These are phyloP conservation scores for Drosophila novamexicana DNA, from an alignment of 1,140 invertebrate species.

Conservation along the genomic window DNA sequence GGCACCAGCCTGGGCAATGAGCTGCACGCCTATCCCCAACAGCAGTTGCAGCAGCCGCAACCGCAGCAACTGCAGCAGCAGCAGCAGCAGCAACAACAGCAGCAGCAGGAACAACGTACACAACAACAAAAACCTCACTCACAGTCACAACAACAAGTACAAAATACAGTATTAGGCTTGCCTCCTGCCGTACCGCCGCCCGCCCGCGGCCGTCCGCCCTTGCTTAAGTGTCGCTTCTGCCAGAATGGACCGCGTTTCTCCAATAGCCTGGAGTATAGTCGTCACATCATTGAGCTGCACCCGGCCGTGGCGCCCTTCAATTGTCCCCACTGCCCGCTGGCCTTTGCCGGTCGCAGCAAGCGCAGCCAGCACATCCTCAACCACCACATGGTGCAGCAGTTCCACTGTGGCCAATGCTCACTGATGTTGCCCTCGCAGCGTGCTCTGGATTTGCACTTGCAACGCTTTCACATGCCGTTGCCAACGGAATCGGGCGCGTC, in stretches of 20 bases:
- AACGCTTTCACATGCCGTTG: constrained; percentile 60
- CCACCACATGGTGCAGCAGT: constrained; percentile 70
- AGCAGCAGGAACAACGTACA: constrained; percentile 7
- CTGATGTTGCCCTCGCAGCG: constrained; percentile 76
- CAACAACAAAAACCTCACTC: constrained; percentile 13
- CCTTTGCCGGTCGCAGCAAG: constrained; percentile 66
- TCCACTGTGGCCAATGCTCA: constrained; percentile 75
- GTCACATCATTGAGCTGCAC: constrained; percentile 77
- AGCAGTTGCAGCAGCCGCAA: constrained; percentile 6
- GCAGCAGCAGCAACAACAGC: not conserved
- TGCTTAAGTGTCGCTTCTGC: constrained; percentile 76
- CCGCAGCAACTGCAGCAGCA: constrained; percentile 7
- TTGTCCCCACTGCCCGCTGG: constrained; percentile 71
- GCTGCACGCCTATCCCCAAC: constrained; percentile 33
- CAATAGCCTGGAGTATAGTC: constrained; percentile 75
- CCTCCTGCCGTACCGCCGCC: constrained; percentile 46
- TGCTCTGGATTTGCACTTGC: constrained; percentile 70
- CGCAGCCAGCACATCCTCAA: constrained; percentile 74
- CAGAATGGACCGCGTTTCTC: constrained; percentile 78
- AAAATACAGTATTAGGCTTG: constrained; percentile 64
- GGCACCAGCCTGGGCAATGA: constrained; percentile 39
- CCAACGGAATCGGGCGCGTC: not conserved
- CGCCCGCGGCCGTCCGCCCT: constrained; percentile 45
- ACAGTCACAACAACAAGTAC: constrained; percentile 38
- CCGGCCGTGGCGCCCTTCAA: constrained; percentile 72